Percentiles rank a stretch among this genome's conserved stretches.
Conservation (phyloP, 2,888 invertebrate genomes). For the Monochamus alternatus region DNA sequence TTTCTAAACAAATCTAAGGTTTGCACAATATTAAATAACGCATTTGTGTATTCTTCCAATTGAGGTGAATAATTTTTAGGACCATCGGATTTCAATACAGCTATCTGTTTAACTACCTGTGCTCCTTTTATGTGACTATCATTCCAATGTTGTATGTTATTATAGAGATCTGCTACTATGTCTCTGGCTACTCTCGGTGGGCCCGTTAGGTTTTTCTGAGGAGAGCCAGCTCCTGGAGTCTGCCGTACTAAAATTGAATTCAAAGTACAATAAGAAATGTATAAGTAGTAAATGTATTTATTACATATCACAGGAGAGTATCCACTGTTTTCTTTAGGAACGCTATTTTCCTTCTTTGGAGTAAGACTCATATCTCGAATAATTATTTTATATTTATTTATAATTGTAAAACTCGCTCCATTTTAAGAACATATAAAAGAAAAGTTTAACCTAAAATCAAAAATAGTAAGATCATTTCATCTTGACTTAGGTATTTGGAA, state of each 20-base stretch:
- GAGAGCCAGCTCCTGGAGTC: conserved; percentile 65
- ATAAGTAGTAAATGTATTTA: not conserved
- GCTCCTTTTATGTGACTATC: conserved; percentile 70
- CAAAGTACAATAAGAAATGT: conserved; percentile 15
- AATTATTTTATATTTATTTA: too few relatives aligned
- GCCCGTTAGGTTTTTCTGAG: conserved; percentile 74
- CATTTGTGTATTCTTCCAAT: conserved; percentile 56
- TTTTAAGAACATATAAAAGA: too few relatives aligned
- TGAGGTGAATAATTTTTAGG: conserved; percentile 51
- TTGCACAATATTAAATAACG: conserved; percentile 60
- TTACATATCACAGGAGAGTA: conserved; percentile 59
- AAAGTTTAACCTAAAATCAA: too few relatives aligned
- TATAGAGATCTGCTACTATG: conserved; percentile 73
- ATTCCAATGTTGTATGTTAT: conserved; percentile 74
- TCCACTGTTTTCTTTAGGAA: conserved; percentile 24
- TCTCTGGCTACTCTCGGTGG: conserved; percentile 74
- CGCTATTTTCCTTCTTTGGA: conserved; percentile 42
- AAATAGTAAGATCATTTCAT: too few relatives aligned
- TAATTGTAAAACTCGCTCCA: too few relatives aligned
- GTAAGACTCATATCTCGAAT: conserved; percentile 42
- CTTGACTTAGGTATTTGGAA: too few relatives aligned
- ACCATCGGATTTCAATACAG: conserved; percentile 60
- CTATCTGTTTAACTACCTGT: conserved; percentile 68
- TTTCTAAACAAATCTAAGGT: conserved; percentile 56
- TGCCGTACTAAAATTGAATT: conserved; percentile 65